Evolutionary conservation across 1,140 invertebrate genomes (phyloP).

Genomic region (Drosophila nebulosa): DNA sequence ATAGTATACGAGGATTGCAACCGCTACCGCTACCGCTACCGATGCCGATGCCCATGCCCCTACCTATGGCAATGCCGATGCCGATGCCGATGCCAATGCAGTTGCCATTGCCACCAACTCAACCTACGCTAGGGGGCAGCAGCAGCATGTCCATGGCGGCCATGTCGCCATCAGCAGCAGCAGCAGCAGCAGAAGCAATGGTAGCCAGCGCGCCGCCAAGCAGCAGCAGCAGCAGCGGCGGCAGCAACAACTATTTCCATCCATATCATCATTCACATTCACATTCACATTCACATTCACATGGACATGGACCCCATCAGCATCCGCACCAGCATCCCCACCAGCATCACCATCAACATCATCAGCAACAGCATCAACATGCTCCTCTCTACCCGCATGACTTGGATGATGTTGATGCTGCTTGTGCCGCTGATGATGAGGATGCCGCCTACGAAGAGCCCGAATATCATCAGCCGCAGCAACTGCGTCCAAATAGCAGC

Average conservation of each 20-base stretch:
- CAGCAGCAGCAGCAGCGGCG: slow-evolving; percentile 28
- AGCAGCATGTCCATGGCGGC: slow-evolving; percentile 30
- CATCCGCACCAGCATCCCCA: slow-evolving; percentile 31
- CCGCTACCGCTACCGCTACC: slow-evolving; percentile 44
- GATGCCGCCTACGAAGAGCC: slow-evolving; percentile 71
- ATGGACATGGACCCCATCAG: slow-evolving; percentile 13
- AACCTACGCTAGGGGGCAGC: slow-evolving; percentile 34
- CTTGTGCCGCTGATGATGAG: slow-evolving; percentile 30
- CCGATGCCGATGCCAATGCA: slow-evolving; percentile 39
- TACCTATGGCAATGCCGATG: slow-evolving; percentile 32
- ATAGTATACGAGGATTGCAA: slow-evolving; percentile 74
- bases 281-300: slow-evolving; percentile 17
- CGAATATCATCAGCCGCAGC: slow-evolving; percentile 75
- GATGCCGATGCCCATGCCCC: slow-evolving; percentile 37
- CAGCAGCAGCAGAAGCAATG: slow-evolving; percentile 33
- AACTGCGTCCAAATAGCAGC: slow-evolving; percentile 53
- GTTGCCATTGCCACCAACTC: slow-evolving; percentile 31
- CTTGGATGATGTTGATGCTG: slow-evolving; percentile 50
- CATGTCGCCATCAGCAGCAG: slow-evolving; percentile 27
- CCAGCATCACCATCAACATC: slow-evolving; percentile 9
- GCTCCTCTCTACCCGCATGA: slow-evolving; percentile 55
- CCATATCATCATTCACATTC: slow-evolving; percentile 59
- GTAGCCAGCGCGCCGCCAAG: slow-evolving; percentile 7
- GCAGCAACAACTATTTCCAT: slow-evolving; percentile 51
- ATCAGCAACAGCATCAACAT: slow-evolving; percentile 26